Evolutionary conservation across 2,113 vertebrate genomes (phyloP), one percentile per base, ranked within the genome.

Genomic region (Sciurus niger): DNA sequence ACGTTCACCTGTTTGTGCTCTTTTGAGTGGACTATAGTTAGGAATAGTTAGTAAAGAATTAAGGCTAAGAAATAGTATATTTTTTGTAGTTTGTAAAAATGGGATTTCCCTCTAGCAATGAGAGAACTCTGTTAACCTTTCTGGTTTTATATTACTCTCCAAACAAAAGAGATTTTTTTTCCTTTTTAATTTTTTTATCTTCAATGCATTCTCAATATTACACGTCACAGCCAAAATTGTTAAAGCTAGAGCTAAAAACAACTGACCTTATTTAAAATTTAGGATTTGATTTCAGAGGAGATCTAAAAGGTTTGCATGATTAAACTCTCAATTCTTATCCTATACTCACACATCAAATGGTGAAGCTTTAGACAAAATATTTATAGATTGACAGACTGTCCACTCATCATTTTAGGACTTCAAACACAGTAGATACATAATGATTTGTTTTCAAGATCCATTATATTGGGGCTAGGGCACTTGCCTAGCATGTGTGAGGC

Each of bases 61-160:
- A 90, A 93, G n/a, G 78, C 70, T 90, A 84, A 79, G 55, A 74
- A 87, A 82, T 51, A 74, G 8, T 6, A 6, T 77, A 60, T 78
- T 90, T 96, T 74, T 58, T 76, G 83, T 58, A 67, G 16, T 86
- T 87, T 87, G 48, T 91, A 74, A 90, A 91, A 82, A 40, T 87
- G 14, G 9, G 16, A 82, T 76, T 76, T 82, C 34, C 28, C 28
- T 87, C 58, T 51, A 80, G 48, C n/a, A 91, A 63, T 25, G 20
- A 80, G 46, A 90, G 22, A 16, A 80, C 34, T 14, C 11, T 76
- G 51, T 76, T 28, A 82, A 40, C 51, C 22, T 83, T 10, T 67
- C 12, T 73, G 16, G 63, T 82, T 91, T 94, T 74, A 90, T 9
- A 76, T 84, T 65, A 55, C 14, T 13, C 20, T 90, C 68, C 65